These are phyloP conservation scores for Phalanger gymnotis DNA, from an alignment of 2,797 vertebrate species.

Conservation along the genomic window DNA sequence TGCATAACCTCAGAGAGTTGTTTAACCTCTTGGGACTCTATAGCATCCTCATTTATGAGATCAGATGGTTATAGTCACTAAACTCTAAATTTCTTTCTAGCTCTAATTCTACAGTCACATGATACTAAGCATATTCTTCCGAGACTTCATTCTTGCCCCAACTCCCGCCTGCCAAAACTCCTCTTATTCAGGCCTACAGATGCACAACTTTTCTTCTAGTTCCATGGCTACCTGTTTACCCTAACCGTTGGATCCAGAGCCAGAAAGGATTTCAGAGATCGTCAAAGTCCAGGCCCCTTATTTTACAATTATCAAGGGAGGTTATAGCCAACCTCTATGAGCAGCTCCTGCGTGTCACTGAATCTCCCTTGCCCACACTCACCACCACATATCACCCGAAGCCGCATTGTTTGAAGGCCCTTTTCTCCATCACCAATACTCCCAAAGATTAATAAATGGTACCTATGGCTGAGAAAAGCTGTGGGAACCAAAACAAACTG, in stretches of 20 bases:
- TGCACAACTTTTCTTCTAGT: not conserved
- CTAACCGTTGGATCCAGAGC: not conserved
- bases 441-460: rapidly evolving
- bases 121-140: not conserved
- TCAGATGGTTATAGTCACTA: not conserved
- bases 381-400: not conserved
- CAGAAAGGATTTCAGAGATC: not conserved
- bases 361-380: too few relatives aligned
- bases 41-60: not conserved
- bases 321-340: too few relatives aligned
- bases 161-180: not conserved
- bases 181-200: not conserved
- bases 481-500: not conserved
- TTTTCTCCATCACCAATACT: not conserved
- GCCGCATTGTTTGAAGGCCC: rapidly evolving
- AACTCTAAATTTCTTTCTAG: not conserved
- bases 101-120: not conserved
- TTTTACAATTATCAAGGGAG: not conserved
- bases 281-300: not conserved
- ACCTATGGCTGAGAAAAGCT: not conserved
- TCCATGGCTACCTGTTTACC: not conserved
- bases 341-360: too few relatives aligned
- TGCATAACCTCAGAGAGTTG: not conserved
- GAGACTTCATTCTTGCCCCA: not conserved
- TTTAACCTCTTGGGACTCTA: not conserved